phyloP scores from a whole-genome alignment of 2,113 vertebrate genomes.

The Lutjanus erythropterus region DNA sequence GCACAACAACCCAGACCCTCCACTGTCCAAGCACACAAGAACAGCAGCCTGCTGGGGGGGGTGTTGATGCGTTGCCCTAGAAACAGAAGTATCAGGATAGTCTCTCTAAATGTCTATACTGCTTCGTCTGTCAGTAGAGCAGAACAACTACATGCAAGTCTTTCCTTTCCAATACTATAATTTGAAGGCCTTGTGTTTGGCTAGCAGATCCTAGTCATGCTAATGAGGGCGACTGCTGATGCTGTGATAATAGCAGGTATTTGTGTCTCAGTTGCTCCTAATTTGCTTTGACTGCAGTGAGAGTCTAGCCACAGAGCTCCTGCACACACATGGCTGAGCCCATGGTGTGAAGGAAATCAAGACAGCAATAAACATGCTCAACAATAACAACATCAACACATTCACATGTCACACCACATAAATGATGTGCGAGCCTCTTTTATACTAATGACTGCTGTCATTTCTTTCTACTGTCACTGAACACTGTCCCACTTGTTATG shows the following conservation, averaged over 20 bases:
- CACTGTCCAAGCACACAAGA: not conserved
- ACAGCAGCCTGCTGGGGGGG: not conserved
- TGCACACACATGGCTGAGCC: not conserved
- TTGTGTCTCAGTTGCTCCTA: slow-evolving; percentile 43
- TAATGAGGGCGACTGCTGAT: slow-evolving; percentile 40
- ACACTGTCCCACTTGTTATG: not conserved
- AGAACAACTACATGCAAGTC: not conserved
- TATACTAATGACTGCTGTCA: not conserved
- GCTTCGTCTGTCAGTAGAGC: not conserved
- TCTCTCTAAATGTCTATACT: not conserved
- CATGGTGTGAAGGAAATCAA: slow-evolving; percentile 7
- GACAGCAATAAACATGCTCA: slow-evolving; percentile 6
- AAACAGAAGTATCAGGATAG: not conserved
- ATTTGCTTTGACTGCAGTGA: slow-evolving; percentile 41
- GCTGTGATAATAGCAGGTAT: slow-evolving; percentile 59
- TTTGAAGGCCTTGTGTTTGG: not conserved
- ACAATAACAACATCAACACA: slow-evolving; percentile 8
- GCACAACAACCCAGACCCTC: not conserved
- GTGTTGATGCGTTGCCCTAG: not conserved
- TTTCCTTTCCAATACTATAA: not conserved
- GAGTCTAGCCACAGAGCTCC: slow-evolving; percentile 3
- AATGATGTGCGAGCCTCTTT: not conserved
- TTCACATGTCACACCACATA: not conserved
- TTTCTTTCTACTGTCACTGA: not conserved
- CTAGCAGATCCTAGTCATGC: not conserved